Evolutionary conservation across 2,888 invertebrate genomes (phyloP).

Genomic region (Drosophila peninsularis): DNA sequence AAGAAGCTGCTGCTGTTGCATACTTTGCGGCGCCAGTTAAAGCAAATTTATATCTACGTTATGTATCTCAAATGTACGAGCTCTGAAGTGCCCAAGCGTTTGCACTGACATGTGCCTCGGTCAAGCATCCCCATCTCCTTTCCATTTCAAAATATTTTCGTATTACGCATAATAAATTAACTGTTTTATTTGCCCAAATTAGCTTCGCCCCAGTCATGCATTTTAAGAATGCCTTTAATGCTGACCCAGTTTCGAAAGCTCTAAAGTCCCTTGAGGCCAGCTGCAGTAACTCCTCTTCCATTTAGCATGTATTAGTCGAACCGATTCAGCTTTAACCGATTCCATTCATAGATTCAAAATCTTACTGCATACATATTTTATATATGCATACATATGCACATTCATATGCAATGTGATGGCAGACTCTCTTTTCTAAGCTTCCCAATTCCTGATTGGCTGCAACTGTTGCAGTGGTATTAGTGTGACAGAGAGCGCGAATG

Average conservation of each 20-base stretch:
- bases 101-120: constrained; percentile 14
- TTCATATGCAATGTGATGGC: too few species aligned
- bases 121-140: constrained; percentile 5
- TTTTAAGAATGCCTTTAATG: not conserved
- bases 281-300: not conserved
- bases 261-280: not conserved
- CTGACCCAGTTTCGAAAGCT: not conserved
- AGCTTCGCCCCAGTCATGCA: not conserved
- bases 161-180: constrained; percentile 13
- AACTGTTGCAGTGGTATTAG: not conserved
- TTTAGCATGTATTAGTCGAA: not conserved
- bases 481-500: not conserved
- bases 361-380: too few species aligned
- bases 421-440: not conserved
- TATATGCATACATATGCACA: too few species aligned
- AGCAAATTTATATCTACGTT: constrained; percentile 33
- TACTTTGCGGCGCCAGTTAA: constrained; percentile 43
- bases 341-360: too few species aligned
- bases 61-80: constrained; percentile 10
- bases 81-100: constrained; percentile 10
- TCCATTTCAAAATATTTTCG: constrained; percentile 7
- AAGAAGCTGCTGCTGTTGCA: constrained; percentile 22
- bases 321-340: too few species aligned
- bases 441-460: not conserved
- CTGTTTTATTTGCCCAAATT: constrained; percentile 4